These are phyloP conservation scores for Scopus umbretta DNA, from an alignment of 2,113 vertebrate species.

Conservation along the genomic window DNA sequence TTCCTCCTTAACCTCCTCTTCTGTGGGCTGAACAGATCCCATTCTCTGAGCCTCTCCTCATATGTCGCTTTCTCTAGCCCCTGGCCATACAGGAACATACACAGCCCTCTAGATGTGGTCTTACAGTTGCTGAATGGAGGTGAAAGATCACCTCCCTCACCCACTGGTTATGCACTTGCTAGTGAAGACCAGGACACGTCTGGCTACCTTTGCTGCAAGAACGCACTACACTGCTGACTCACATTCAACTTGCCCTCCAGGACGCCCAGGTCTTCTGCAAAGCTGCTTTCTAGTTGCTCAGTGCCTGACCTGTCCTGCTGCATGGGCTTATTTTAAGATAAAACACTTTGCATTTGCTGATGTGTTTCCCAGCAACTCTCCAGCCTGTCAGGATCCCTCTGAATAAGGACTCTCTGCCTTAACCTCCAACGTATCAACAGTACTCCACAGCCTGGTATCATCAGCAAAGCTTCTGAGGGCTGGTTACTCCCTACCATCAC, in stretches of 20 bases:
- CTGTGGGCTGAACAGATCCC: background rate
- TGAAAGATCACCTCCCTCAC: background rate
- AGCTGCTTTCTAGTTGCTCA: background rate
- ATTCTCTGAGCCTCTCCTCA: background rate
- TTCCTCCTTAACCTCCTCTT: background rate
- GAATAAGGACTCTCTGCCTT: background rate
- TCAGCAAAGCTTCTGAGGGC: background rate
- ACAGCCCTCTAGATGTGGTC: background rate
- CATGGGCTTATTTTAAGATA: background rate
- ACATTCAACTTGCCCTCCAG: background rate
- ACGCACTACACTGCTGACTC: background rate
- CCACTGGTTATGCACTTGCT: background rate
- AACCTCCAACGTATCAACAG: background rate
- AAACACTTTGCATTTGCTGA: background rate
- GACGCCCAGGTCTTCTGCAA: background rate
- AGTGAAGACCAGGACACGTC: background rate
- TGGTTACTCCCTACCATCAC: background rate
- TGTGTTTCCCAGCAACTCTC: background rate
- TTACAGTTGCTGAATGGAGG: background rate
- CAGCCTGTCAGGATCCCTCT: too few relatives aligned
- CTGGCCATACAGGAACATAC: background rate
- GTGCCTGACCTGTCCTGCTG: background rate
- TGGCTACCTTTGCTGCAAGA: background rate
- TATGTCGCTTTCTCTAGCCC: rapidly evolving
- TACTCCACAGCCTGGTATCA: background rate